Evolutionary conservation across 2,113 vertebrate species (phyloP).

Genomic region (Eulemur rufifrons): DNA sequence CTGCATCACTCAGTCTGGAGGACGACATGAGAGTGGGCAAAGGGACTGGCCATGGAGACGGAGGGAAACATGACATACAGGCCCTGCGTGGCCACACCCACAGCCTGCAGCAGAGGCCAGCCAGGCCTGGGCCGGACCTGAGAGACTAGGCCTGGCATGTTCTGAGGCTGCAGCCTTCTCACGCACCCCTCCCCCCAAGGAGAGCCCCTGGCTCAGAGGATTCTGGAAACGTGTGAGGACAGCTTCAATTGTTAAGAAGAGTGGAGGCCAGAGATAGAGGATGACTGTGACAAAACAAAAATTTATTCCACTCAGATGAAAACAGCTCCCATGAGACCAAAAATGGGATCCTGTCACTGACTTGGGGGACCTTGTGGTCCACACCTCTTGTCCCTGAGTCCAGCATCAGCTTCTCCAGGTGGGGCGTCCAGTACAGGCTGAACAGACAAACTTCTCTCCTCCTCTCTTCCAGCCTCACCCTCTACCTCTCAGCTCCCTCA

Average conservation of each 20-base stretch:
- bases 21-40: rapidly evolving
- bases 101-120: neutral
- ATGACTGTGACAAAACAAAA: neutral
- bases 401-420: neutral
- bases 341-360: neutral
- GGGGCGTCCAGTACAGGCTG: rapidly evolving
- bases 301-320: neutral
- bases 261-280: neutral
- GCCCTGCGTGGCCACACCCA: rapidly evolving
- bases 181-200: neutral
- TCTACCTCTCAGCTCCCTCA: neutral
- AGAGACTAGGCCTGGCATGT: rapidly evolving
- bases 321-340: neutral
- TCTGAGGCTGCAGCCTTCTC: neutral
- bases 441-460: neutral
- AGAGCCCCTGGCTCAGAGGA: neutral
- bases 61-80: neutral
- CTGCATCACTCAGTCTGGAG: neutral
- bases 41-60: neutral
- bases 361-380: neutral
- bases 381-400: rapidly evolving
- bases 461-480: neutral
- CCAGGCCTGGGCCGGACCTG: neutral
- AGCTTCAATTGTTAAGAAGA: neutral
- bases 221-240: neutral